Conservation (phyloP, 1,140 invertebrate species). For the Trichoplusia ni region DNA sequence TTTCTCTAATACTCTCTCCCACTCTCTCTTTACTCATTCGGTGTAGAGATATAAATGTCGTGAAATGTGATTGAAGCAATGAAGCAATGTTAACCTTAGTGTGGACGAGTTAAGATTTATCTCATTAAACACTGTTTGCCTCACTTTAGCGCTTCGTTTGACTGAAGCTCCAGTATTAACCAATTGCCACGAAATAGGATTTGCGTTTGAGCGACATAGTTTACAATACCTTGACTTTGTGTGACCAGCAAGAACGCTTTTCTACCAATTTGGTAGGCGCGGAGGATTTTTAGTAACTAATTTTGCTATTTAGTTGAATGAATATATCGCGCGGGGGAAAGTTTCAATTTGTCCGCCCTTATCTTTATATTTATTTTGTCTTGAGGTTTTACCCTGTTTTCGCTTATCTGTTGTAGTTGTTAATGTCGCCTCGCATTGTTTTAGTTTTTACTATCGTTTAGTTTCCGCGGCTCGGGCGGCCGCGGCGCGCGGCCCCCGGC, state of each 20-base stretch:
- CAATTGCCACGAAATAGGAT: background rate
- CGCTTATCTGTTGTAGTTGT: constrained; percentile 32
- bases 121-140: too few species aligned
- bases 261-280: constrained; percentile 19
- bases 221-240: constrained; percentile 5
- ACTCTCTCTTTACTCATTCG: too few species aligned
- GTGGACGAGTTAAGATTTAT: too few species aligned
- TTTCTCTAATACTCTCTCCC: too few species aligned
- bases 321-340: constrained; percentile 25
- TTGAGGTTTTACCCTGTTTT: constrained; percentile 34
- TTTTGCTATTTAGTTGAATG: constrained; percentile 31
- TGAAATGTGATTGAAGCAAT: too few species aligned
- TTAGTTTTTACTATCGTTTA: constrained; percentile 39
- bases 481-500: background rate
- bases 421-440: constrained; percentile 42
- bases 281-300: constrained; percentile 25
- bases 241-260: constrained; percentile 23
- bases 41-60: too few species aligned
- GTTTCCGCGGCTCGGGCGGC: constrained; percentile 1
- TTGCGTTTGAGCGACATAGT: background rate
- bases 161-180: background rate
- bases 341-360: constrained; percentile 27
- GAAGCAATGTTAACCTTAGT: too few species aligned
- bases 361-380: constrained; percentile 23
- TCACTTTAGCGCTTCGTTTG: too few species aligned